A percentile compares a stretch with the other conserved stretches of the same genome.
These are phyloP conservation scores for Leptoteleia sp. DNA, from an alignment of 1,140 invertebrate species.

Conservation along the genomic window DNA sequence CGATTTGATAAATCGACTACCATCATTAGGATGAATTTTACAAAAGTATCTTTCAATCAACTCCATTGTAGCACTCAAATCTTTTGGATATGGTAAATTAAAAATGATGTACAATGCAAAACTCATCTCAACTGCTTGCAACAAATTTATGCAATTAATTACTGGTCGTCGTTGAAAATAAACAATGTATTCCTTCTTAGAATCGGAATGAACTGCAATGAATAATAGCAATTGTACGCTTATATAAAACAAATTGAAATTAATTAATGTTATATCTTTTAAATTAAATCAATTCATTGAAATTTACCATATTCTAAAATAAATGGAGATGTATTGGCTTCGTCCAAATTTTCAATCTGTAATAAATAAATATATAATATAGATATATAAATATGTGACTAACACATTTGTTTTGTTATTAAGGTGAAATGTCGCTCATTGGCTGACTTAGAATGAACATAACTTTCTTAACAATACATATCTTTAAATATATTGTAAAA, in stretches of 20 bases:
- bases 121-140: constrained; percentile 22
- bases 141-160: constrained; percentile 10
- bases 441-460: too few species aligned
- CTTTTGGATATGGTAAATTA: constrained; percentile 28
- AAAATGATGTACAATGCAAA: constrained; percentile 37
- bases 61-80: constrained; percentile 32
- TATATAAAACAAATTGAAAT: too few species aligned
- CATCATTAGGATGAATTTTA: constrained; percentile 33
- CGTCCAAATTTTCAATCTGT: constrained; percentile 42
- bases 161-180: constrained; percentile 25
- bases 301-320: constrained; percentile 37
- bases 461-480: too few species aligned
- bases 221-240: too few species aligned
- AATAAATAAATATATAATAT: constrained; percentile 1
- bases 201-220: constrained; percentile 20
- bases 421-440: too few species aligned
- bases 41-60: constrained; percentile 30
- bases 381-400: too few species aligned
- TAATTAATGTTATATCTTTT: too few species aligned
- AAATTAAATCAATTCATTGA: too few species aligned
- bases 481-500: too few species aligned
- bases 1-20: constrained; percentile 18
- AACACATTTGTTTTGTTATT: too few species aligned
- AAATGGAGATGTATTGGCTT: constrained; percentile 28
- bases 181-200: constrained; percentile 24